A percentile compares a stretch with the other conserved stretches of the same genome.
phyloP scores from a whole-genome alignment of 2,888 invertebrate genomes.

The Lydus trimaculatus region DNA sequence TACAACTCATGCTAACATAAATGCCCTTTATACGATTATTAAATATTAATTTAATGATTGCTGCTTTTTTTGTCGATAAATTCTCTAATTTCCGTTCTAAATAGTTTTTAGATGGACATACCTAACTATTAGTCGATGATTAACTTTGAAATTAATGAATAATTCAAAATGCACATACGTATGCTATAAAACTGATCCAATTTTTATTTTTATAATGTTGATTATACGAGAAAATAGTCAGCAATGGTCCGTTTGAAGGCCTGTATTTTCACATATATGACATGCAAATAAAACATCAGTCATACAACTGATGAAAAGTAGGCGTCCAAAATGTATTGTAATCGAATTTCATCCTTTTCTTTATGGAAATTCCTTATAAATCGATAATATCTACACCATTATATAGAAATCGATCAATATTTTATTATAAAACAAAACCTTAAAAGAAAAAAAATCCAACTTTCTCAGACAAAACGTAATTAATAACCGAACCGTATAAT shows the following conservation, averaged over 20 bases:
- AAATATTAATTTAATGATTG: neutral
- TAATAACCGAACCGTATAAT: conserved; percentile 3
- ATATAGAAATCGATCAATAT: neutral
- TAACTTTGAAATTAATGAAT: conserved; percentile 36
- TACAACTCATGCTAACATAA: neutral
- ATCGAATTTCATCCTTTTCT: conserved; percentile 20
- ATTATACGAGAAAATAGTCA: conserved; percentile 23
- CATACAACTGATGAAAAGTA: conserved; percentile 43
- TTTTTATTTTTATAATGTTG: conserved; percentile 33
- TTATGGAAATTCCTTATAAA: conserved; percentile 13
- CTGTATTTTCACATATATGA: conserved; percentile 26
- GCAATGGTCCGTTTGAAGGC: conserved; percentile 39
- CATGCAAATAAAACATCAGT: conserved; percentile 44
- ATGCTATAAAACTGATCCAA: conserved; percentile 36
- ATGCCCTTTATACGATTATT: neutral
- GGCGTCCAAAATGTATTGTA: conserved; percentile 33
- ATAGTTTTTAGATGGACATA: neutral
- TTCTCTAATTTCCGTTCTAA: neutral
- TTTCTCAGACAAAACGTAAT: neutral
- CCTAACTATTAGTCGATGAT: neutral
- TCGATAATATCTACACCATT: neutral
- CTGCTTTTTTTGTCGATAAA: neutral
- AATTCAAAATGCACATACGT: conserved; percentile 38
- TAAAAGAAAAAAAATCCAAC: neutral
- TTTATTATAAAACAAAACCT: neutral